Evolutionary conservation across 1,140 invertebrate species (phyloP).

Genomic region (Vanessa tameamea): DNA sequence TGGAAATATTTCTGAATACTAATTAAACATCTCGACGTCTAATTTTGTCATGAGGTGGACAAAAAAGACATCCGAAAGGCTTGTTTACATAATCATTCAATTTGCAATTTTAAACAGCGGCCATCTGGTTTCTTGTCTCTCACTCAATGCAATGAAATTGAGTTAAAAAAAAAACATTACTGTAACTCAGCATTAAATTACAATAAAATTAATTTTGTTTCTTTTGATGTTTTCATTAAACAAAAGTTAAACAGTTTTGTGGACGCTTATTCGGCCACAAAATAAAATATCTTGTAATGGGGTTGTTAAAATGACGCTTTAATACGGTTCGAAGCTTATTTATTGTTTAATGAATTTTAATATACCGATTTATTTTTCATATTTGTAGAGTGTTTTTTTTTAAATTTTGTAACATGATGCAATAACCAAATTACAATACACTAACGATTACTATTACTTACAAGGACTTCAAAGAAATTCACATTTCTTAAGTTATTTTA

Average conservation of each 20-base stretch:
- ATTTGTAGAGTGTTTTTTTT: not conserved
- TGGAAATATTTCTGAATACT: conserved; percentile 69
- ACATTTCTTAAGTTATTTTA: too few species aligned
- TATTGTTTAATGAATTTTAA: not conserved
- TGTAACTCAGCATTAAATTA: conserved; percentile 52
- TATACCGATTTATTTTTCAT: not conserved
- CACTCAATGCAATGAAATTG: conserved; percentile 57
- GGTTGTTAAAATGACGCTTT: conserved; percentile 21
- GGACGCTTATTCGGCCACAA: conserved; percentile 9
- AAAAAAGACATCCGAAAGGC: conserved; percentile 66
- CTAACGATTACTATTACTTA: too few species aligned
- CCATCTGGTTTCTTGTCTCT: conserved; percentile 73
- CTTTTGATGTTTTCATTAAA: conserved; percentile 38
- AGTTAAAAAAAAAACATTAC: conserved; percentile 49
- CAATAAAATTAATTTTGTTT: conserved; percentile 58
- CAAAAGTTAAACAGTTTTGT: conserved; percentile 21
- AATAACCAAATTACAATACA: too few species aligned
- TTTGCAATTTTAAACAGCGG: conserved; percentile 75
- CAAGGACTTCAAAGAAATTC: too few species aligned
- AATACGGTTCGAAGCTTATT: conserved; percentile 13
- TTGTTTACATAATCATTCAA: conserved; percentile 77
- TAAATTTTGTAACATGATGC: not conserved
- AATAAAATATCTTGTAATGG: conserved; percentile 13
- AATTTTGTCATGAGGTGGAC: conserved; percentile 56
- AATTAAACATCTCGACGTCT: conserved; percentile 57